Base-by-base conservation (phyloP, 1,140 invertebrate species). In the Heliconius melpomene region DNA sequence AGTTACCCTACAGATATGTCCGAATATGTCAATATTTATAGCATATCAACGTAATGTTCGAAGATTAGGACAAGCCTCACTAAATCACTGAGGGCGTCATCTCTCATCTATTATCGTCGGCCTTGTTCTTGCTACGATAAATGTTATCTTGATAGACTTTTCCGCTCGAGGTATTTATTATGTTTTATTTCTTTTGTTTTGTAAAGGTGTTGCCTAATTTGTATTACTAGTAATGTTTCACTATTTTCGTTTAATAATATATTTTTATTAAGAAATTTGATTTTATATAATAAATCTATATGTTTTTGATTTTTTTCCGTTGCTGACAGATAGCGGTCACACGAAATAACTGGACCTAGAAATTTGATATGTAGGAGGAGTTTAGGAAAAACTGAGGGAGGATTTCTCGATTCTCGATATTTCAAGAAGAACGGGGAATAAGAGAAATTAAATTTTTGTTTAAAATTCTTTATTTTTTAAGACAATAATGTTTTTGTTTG, bases 61-160 rank as follows among this genome's bases (percentile, higher is more conserved):
- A 29, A 29, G 60, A 66, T 66, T 66, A 29, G 26, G n/a, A 66
- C 20, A 66, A 16, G 60, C 9, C 26, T 13, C 26, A 5, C 60
- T 66, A 73, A 73, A 78, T 78, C 50, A 74, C 52, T 73, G 54
- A 78, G n/a, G 32, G 77, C 72, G 72, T 78, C 77, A 57, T n/a
- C 57, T 78, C 54, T 73, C 71, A 74, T 78, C 77, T 73, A 18
- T 73, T 78, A 73, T 73, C 72, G 26, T 57, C 29, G 40, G 13
- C 72, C 71, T 78, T 73, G 32, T 52, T 78, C 18, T 60, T 26
- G 50, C 72, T 46, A 32, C 32, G 72, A 73, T 78, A 78, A 78
- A 73, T 40, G 72, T 78, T 78, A 78, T 60, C 77, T 78, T 73
- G 72, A 73, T 73, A 54, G 50, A 78, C 71, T 60, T 73, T 78